Evolutionary conservation across 2,797 vertebrate genomes (phyloP), one percentile per base, ranked within the genome.

Genomic region (Buceros bicornis): DNA sequence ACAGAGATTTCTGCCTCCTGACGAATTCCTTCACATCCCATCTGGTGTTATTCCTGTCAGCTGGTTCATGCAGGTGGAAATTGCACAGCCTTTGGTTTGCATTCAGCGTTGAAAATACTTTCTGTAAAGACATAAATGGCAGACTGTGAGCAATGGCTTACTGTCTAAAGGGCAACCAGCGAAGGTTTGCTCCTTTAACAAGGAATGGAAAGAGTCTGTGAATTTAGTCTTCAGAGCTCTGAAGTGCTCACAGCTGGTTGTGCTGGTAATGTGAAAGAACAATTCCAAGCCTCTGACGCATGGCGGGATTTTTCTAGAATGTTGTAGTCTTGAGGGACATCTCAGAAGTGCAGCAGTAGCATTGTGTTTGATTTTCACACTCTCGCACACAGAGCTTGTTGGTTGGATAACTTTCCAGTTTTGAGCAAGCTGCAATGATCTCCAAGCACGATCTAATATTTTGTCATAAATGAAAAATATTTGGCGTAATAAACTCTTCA

Each of bases 341-440:
- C 22, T 73, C 3, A 0, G 29, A 82, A 58, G 4, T 33, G 11
- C n/a, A 54, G 13, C 31, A 47, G 33, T 40, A 57, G 8, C 0
- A 0, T 29, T 76, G 31, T 65, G 10, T 40, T 58, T 17, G 67
- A 1, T n/a, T 89, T 74, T 61, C 18, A 29, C 35, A 18, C n/a
- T 77, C 43, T 31, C 53, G n/a, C 1, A 1, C 2, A 0, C 4
- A 29, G 40, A 25, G 9, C 25, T 62, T 45, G 2, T 0, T 35
- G 20, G 9, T 61, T 3, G 1, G 22, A 22, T 81, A 17, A 10
- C 21, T 77, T 60, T 40, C 66, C 22, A 13, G 11, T 90, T 74
- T 43, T 25, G 8, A 22, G 21, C 28, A 26, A 45, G 28, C 25
- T 43, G 20, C 1, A 0, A 8, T 74, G 35, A 37, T 43, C 31